These are phyloP conservation scores for Scyliorhinus canicula DNA, from an alignment of 2,797 vertebrate species.

Conservation along the genomic window DNA sequence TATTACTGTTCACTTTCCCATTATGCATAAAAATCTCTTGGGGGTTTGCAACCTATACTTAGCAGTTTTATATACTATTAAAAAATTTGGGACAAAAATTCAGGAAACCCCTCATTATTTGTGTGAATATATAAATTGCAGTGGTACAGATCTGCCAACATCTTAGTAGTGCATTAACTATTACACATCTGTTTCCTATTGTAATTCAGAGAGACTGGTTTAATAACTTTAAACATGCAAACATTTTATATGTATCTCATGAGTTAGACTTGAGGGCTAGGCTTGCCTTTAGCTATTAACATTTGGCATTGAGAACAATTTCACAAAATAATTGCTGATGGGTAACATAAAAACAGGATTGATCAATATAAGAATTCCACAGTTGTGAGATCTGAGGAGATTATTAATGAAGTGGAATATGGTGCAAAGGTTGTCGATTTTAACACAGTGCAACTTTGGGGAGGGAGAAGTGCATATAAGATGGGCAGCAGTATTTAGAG, in stretches of 20 bases:
- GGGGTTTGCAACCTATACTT: neutral
- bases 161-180: neutral
- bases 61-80: neutral
- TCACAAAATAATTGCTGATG: neutral
- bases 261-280: neutral
- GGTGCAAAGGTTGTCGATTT: no score
- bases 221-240: neutral
- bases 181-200: conserved; percentile 15
- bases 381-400: neutral
- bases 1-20: neutral
- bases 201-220: neutral
- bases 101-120: neutral
- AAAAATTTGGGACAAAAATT: neutral
- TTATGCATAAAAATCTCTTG: neutral
- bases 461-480: no score
- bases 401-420: no score
- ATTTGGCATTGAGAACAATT: neutral
- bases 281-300: neutral
- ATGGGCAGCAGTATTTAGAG: no score
- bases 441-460: no score
- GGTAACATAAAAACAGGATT: neutral
- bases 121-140: neutral
- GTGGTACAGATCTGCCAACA: neutral
- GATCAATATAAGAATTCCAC: neutral
- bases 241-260: neutral